These are phyloP conservation scores for Gibbula magus DNA, from an alignment of 2,888 invertebrate species.

Conservation along the genomic window DNA sequence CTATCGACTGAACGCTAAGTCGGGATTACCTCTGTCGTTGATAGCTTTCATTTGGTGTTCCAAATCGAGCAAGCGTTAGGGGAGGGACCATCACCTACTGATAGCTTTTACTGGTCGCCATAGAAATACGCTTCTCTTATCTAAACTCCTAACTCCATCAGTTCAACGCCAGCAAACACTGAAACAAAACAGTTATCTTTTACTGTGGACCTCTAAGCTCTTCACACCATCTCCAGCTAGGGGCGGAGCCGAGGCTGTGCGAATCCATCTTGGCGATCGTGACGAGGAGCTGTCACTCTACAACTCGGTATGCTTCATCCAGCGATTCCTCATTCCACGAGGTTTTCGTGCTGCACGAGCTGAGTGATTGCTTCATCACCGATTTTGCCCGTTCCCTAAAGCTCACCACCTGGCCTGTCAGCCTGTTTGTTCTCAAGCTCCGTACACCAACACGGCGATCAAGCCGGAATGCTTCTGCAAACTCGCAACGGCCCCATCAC, in stretches of 20 bases:
- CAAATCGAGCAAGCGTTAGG: conserved; percentile 6
- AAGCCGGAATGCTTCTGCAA: conserved; percentile 19
- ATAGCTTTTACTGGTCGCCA: conserved; percentile 19
- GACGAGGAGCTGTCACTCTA: conserved; percentile 19
- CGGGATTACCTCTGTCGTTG: conserved; percentile 16
- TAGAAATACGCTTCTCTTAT: conserved; percentile 20
- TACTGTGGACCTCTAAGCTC: conserved; percentile 20
- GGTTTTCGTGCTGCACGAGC: not conserved
- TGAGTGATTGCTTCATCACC: conserved; percentile 4
- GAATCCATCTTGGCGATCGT: conserved; percentile 1
- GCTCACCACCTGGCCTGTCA: conserved; percentile 14
- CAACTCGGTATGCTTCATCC: not conserved
- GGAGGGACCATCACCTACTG: conserved; percentile 21
- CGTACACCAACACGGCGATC: conserved; percentile 19
- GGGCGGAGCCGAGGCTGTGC: conserved; percentile 12
- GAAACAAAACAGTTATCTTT: conserved; percentile 32
- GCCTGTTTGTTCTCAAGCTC: conserved; percentile 1
- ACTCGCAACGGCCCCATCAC: conserved; percentile 17
- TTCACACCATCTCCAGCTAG: conserved; percentile 17
- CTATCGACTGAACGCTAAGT: conserved; percentile 15
- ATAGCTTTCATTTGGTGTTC: conserved; percentile 22
- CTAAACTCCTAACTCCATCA: not conserved
- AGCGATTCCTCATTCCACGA: conserved; percentile 20
- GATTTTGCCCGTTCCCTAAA: not conserved
- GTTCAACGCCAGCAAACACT: conserved; percentile 24